These are phyloP conservation scores for Pseudomyrmex cubaensis DNA, from an alignment of 1,140 invertebrate species.

Conservation along the genomic window DNA sequence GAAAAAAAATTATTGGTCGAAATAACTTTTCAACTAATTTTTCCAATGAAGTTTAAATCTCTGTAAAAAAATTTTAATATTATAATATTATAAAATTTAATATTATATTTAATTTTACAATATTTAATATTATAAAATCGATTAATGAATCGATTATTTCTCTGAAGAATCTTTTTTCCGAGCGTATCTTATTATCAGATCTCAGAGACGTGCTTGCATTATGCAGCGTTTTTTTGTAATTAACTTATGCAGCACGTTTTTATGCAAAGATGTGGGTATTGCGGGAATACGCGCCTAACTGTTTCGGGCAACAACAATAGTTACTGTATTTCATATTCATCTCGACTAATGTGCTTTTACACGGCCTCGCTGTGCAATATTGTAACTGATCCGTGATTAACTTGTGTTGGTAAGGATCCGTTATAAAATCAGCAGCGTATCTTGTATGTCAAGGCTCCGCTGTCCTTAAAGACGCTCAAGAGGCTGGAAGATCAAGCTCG, in stretches of 20 bases:
- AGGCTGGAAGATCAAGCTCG: neutral
- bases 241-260: conserved; percentile 1
- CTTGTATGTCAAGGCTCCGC: conserved; percentile 18
- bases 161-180: too few species aligned
- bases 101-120: too few species aligned
- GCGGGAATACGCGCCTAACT: conserved; percentile 31
- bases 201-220: too few species aligned
- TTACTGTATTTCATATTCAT: conserved; percentile 12
- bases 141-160: too few species aligned
- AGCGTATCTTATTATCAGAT: too few species aligned
- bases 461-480: conserved; percentile 2
- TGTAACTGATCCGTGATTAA: conserved; percentile 12
- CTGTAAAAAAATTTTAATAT: too few species aligned
- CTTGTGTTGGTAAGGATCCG: conserved; percentile 22
- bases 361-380: conserved; percentile 3
- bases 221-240: neutral
- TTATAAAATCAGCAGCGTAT: conserved; percentile 53
- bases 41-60: too few species aligned
- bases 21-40: too few species aligned
- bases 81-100: too few species aligned
- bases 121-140: too few species aligned
- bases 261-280: neutral
- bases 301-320: conserved; percentile 19
- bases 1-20: too few species aligned
- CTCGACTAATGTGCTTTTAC: neutral